Conservation (phyloP, 2,113 vertebrate species). For the Brevimyrus niger region DNA sequence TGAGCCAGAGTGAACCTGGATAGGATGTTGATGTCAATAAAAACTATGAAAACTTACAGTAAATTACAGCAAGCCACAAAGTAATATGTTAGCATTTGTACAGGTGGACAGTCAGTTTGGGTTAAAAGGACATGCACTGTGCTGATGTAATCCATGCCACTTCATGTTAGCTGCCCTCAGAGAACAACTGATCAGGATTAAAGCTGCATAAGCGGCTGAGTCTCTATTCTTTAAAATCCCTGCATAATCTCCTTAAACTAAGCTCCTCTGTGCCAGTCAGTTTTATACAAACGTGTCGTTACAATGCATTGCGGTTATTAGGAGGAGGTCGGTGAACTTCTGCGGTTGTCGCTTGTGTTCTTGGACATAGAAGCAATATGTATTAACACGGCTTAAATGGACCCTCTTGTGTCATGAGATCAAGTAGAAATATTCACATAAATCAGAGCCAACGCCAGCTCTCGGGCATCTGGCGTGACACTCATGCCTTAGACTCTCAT, state of each 20-base stretch:
- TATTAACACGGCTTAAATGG: neutral
- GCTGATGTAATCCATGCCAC: neutral
- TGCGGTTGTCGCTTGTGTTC: neutral
- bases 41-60: neutral
- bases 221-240: neutral
- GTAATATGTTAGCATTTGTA: neutral
- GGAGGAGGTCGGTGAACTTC: neutral
- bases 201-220: neutral
- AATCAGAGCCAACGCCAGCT: neutral
- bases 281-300: neutral
- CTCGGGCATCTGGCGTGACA: neutral
- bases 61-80: neutral
- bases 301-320: neutral
- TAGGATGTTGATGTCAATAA: neutral
- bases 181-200: neutral
- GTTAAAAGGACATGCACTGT: neutral
- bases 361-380: neutral
- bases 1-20: neutral
- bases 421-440: neutral
- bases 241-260: neutral
- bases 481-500: neutral
- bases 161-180: neutral
- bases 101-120: neutral
- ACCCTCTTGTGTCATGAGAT: neutral
- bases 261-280: neutral